These are phyloP conservation scores for Tinea pellionella DNA, from an alignment of 2,888 invertebrate genomes.

Conservation along the genomic window DNA sequence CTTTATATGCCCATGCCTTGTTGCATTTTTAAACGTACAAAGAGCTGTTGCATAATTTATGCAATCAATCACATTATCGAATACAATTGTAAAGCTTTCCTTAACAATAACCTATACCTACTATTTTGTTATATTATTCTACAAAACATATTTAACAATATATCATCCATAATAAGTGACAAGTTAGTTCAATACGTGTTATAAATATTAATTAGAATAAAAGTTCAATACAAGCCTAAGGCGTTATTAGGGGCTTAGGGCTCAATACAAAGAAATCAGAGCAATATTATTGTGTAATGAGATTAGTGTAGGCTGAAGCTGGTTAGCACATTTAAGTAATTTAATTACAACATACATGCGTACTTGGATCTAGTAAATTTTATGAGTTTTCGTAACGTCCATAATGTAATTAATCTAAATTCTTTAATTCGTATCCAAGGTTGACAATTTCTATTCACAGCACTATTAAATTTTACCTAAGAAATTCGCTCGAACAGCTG, in stretches of 20 bases:
- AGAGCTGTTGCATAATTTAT: not conserved
- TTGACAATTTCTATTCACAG: not conserved
- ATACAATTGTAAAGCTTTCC: too few relatives aligned
- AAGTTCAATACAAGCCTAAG: not conserved
- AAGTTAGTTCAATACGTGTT: not conserved
- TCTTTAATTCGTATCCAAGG: not conserved
- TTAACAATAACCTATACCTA: too few relatives aligned
- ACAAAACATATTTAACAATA: too few relatives aligned
- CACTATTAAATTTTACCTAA: not conserved
- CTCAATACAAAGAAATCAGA: constrained; percentile 9
- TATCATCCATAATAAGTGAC: not conserved
- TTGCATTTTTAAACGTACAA: not conserved
- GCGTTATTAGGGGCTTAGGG: constrained; percentile 10
- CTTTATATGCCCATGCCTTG: not conserved
- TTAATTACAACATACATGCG: constrained; percentile 19
- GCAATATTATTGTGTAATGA: constrained; percentile 22
- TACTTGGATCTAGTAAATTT: not conserved
- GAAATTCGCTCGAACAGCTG: not conserved
- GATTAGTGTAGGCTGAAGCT: constrained; percentile 23
- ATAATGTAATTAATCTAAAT: not conserved
- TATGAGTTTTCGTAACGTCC: not conserved
- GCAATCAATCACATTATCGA: not conserved
- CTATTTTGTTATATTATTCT: too few relatives aligned
- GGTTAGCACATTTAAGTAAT: constrained; percentile 23
- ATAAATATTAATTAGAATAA: not conserved